Evolutionary conservation across 1,140 invertebrate species (phyloP).

Genomic region (Chironomus striatipennis): DNA sequence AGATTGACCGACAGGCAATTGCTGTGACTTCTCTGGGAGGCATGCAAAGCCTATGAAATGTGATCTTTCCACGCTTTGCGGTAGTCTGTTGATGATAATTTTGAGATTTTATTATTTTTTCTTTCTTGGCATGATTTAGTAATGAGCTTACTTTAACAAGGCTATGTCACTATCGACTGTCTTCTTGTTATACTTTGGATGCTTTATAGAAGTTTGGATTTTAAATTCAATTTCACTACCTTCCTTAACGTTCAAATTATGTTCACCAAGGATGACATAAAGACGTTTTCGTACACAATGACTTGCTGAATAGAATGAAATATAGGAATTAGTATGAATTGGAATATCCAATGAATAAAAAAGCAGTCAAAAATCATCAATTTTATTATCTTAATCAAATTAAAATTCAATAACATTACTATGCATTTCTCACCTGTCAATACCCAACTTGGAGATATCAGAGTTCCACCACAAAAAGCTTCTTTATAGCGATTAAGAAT

Average conservation of each 20-base stretch:
- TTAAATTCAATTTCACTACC: constrained; percentile 62
- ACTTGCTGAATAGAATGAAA: too few relatives aligned
- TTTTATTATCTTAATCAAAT: background rate
- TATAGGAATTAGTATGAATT: background rate
- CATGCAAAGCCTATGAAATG: constrained; percentile 44
- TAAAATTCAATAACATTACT: background rate
- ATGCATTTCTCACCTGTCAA: constrained; percentile 48
- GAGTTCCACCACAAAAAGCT: constrained; percentile 84
- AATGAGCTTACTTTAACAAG: constrained; percentile 55
- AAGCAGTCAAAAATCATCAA: too few relatives aligned
- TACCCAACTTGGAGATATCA: constrained; percentile 78
- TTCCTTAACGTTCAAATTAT: constrained; percentile 59
- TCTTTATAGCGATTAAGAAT: constrained; percentile 74
- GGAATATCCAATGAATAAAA: too few relatives aligned
- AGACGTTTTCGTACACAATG: constrained; percentile 75
- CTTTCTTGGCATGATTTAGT: constrained; percentile 32
- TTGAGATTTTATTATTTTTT: background rate
- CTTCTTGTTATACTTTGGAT: constrained; percentile 75
- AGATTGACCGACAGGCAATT: constrained; percentile 28
- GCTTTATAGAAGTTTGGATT: constrained; percentile 63
- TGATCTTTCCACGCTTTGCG: constrained; percentile 45
- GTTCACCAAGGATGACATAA: constrained; percentile 75
- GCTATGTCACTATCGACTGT: constrained; percentile 91
- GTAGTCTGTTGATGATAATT: constrained; percentile 38
- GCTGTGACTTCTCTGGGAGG: constrained; percentile 46